A percentile compares a stretch with the other conserved stretches of the same genome.
These are phyloP conservation scores for Amblyornis subalaris DNA, from an alignment of 2,113 vertebrate species.

Conservation along the genomic window DNA sequence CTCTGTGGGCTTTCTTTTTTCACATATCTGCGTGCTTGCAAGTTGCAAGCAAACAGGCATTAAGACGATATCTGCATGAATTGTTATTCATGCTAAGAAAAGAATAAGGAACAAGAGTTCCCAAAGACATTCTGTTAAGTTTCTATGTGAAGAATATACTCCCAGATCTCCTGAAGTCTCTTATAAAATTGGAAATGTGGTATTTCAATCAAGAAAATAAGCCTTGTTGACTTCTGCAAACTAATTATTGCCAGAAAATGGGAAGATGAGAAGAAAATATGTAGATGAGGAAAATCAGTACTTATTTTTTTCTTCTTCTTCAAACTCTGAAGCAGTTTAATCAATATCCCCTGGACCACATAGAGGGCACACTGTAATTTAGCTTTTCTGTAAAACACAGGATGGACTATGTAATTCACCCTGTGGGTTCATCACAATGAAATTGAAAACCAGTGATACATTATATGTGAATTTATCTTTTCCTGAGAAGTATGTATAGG, in stretches of 20 bases:
- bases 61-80: background rate
- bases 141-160: background rate
- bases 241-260: conserved; percentile 1
- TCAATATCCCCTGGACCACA: background rate
- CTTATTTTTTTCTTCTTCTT: background rate
- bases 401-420: background rate
- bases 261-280: background rate
- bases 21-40: background rate
- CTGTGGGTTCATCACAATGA: background rate
- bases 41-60: conserved; percentile 41
- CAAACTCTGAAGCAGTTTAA: background rate
- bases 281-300: background rate
- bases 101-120: conserved; percentile 16
- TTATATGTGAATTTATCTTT: conserved; percentile 15
- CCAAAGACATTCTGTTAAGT: background rate
- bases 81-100: background rate
- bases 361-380: background rate
- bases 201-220: conserved; percentile 7
- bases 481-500: background rate
- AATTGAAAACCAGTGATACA: conserved; percentile 21
- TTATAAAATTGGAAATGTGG: background rate
- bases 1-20: conserved; percentile 34
- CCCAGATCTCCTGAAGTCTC: background rate
- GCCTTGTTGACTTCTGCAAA: background rate
- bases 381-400: conserved; percentile 18